Percentiles rank a stretch among this genome's conserved stretches.
Evolutionary conservation across 2,113 vertebrate species (phyloP).

Genomic region (Carollia perspicillata): DNA sequence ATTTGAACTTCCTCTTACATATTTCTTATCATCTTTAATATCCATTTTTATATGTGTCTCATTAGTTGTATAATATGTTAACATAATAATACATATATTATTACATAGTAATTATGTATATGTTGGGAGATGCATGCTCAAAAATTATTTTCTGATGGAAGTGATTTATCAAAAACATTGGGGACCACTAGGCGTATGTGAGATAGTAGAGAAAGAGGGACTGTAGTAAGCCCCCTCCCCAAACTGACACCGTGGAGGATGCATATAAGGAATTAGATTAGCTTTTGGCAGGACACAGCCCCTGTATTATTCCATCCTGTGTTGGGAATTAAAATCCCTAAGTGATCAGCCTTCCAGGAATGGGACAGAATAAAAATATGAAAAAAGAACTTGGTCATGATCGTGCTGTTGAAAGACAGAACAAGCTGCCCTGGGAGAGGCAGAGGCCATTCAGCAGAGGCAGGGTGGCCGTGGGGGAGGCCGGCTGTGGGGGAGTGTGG

Average conservation of each 20-base stretch:
- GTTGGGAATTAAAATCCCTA: constrained; percentile 29
- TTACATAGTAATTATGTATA: background rate
- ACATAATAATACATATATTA: background rate
- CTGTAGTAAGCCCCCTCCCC: background rate
- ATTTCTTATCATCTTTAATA: background rate
- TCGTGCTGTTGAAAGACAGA: background rate
- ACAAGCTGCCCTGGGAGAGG: background rate
- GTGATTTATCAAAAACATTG: background rate
- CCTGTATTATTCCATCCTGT: background rate
- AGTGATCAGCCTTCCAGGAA: constrained; percentile 14
- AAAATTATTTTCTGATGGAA: background rate
- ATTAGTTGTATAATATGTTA: background rate
- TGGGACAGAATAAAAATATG: background rate
- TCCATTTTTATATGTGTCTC: background rate
- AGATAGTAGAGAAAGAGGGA: background rate
- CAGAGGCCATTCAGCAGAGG: background rate
- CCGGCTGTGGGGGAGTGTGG: background rate
- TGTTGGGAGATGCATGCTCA: background rate
- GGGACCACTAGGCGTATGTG: background rate
- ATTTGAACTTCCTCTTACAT: background rate
- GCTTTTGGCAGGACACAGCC: background rate
- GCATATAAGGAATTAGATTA: background rate
- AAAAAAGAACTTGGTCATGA: background rate
- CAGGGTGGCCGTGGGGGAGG: background rate
- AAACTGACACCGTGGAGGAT: background rate